These are phyloP conservation scores for Tetraodon nigroviridis DNA, from an alignment of 2,113 vertebrate species.

Conservation along the genomic window DNA sequence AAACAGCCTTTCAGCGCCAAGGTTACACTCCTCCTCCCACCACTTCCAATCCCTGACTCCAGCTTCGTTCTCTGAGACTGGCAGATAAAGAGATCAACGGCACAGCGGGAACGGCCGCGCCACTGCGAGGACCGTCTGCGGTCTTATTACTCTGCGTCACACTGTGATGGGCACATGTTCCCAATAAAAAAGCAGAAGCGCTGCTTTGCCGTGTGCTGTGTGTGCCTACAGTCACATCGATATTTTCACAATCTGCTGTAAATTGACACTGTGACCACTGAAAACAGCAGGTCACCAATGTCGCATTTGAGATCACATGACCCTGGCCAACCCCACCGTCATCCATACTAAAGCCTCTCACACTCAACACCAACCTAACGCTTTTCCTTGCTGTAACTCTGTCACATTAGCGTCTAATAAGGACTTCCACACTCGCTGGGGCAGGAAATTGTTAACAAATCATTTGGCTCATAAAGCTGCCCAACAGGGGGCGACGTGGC, in stretches of 20 bases:
- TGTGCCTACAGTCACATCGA: background rate
- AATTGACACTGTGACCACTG: constrained; percentile 5
- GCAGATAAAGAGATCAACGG: constrained; percentile 51
- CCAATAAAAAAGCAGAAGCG: constrained; percentile 36
- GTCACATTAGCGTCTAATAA: constrained; percentile 57
- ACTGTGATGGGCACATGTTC: constrained; percentile 48
- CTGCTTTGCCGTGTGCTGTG: constrained; percentile 11
- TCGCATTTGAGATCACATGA: background rate
- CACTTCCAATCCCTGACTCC: constrained; percentile 32
- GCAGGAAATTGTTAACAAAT: constrained; percentile 56
- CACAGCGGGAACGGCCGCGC: constrained; percentile 35
- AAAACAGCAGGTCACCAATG: constrained; percentile 11
- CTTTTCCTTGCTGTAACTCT: constrained; percentile 42
- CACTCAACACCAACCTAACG: constrained; percentile 10
- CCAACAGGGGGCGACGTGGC: constrained; percentile 24
- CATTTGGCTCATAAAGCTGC: constrained; percentile 47
- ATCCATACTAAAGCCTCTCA: background rate
- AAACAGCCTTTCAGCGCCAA: constrained; percentile 20
- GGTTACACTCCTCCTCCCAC: constrained; percentile 38
- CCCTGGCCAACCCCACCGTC: no score
- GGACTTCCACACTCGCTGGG: constrained; percentile 46
- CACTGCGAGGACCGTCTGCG: constrained; percentile 1
- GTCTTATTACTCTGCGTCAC: constrained; percentile 49
- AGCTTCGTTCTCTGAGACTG: constrained; percentile 34
- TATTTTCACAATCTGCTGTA: constrained; percentile 6